These are phyloP conservation scores for Pseudococcus viburni DNA, from an alignment of 2,888 invertebrate species.

Conservation along the genomic window DNA sequence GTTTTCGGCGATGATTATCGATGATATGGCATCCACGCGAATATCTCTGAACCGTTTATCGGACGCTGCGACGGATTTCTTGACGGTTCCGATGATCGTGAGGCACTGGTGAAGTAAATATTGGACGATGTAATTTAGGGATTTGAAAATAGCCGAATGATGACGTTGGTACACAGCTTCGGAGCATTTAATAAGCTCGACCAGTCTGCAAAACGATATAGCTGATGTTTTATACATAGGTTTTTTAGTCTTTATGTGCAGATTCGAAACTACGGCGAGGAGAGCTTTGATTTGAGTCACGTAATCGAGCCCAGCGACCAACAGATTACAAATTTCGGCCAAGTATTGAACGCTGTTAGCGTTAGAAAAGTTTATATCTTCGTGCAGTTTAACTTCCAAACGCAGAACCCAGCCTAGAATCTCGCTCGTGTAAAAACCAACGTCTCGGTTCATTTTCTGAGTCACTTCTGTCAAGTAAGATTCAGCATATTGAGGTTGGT, in stretches of 20 bases:
- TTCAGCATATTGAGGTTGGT: constrained; percentile 16
- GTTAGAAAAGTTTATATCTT: constrained; percentile 71
- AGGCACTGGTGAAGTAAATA: constrained; percentile 72
- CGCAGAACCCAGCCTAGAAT: constrained; percentile 78
- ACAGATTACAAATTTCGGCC: constrained; percentile 73
- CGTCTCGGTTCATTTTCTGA: constrained; percentile 47
- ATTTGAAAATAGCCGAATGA: constrained; percentile 80
- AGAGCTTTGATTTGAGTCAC: constrained; percentile 78
- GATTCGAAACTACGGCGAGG: constrained; percentile 77
- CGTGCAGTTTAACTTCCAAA: constrained; percentile 74
- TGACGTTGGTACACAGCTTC: constrained; percentile 81
- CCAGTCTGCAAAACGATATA: constrained; percentile 73
- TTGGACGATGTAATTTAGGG: constrained; percentile 83
- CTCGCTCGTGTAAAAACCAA: constrained; percentile 70
- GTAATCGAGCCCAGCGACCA: constrained; percentile 77
- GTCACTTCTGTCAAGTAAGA: constrained; percentile 35
- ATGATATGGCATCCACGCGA: constrained; percentile 81
- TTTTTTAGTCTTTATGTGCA: constrained; percentile 80
- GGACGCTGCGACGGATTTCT: constrained; percentile 20
- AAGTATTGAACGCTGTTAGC: constrained; percentile 75
- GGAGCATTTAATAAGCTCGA: constrained; percentile 86
- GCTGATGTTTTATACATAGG: constrained; percentile 83
- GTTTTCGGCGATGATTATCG: constrained; percentile 82
- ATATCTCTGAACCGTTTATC: constrained; percentile 74
- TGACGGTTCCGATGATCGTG: constrained; percentile 4